These are phyloP conservation scores for Mugil cephalus DNA, from an alignment of 2,113 vertebrate species.

Conservation along the genomic window DNA sequence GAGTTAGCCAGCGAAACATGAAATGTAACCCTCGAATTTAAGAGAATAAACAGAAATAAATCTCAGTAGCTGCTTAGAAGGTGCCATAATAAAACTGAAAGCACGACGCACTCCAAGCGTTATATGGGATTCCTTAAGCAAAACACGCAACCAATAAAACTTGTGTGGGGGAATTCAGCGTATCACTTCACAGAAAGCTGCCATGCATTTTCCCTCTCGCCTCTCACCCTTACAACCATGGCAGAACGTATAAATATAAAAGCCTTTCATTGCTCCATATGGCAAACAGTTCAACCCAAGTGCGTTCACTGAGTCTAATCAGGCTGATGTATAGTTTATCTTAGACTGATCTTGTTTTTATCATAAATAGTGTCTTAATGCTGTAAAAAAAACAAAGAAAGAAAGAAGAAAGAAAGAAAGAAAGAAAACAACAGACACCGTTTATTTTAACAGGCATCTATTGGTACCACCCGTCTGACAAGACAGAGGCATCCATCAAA, in stretches of 20 bases:
- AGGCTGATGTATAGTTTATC: slow-evolving; percentile 43
- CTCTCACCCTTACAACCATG: slow-evolving; percentile 9
- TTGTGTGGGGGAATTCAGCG: slow-evolving; percentile 21
- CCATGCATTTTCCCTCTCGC: slow-evolving; percentile 11
- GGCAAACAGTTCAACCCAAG: slow-evolving; percentile 63
- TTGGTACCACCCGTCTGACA: slow-evolving; percentile 45
- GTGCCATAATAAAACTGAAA: slow-evolving; percentile 46
- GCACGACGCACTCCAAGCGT: slow-evolving; percentile 28
- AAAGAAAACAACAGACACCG: slow-evolving; percentile 9
- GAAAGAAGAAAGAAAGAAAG: too few relatives aligned
- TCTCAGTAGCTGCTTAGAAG: slow-evolving; percentile 42
- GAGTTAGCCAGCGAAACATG: slow-evolving; percentile 24
- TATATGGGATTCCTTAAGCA: slow-evolving; percentile 48
- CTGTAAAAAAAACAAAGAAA: background rate
- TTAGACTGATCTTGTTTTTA: slow-evolving; percentile 13
- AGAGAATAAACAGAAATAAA: background rate
- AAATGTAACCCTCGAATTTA: slow-evolving; percentile 44
- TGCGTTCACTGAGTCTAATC: slow-evolving; percentile 51
- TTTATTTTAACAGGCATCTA: slow-evolving; percentile 42
- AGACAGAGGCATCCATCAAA: slow-evolving; percentile 64
- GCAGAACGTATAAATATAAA: slow-evolving; percentile 53
- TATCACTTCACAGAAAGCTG: slow-evolving; percentile 41
- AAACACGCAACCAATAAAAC: slow-evolving; percentile 55
- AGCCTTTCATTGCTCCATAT: slow-evolving; percentile 64
- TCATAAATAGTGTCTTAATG: slow-evolving; percentile 21